Percentiles rank a stretch among this genome's conserved stretches.
phyloP scores from a whole-genome alignment of 2,797 vertebrate genomes.

The Pangasius krempfi region DNA sequence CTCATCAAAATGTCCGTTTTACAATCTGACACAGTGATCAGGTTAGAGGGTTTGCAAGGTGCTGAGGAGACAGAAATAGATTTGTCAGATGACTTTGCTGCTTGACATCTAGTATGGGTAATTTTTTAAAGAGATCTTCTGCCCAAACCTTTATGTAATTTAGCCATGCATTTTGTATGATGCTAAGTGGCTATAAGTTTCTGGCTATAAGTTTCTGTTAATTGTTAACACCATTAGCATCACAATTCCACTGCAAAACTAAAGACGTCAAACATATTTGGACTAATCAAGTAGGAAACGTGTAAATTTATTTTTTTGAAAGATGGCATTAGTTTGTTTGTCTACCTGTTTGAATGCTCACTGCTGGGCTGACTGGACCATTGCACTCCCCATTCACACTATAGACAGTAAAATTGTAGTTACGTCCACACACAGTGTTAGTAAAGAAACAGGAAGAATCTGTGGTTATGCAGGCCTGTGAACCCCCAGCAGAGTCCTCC shows the following conservation, averaged over 20 bases:
- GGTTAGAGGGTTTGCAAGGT: constrained; percentile 75
- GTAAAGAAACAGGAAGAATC: constrained; percentile 77
- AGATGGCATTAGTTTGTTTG: neutral
- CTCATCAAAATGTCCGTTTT: constrained; percentile 63
- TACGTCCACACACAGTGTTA: constrained; percentile 69
- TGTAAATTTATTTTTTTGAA: neutral
- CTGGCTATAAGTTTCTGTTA: neutral
- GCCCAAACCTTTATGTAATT: neutral
- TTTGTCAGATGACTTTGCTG: neutral
- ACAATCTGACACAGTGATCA: constrained; percentile 68
- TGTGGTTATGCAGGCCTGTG: constrained; percentile 69
- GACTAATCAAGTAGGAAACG: neutral
- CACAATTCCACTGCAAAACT: neutral
- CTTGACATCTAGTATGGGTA: neutral
- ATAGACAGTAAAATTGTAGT: constrained; percentile 72
- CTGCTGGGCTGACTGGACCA: constrained; percentile 63
- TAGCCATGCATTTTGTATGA: neutral
- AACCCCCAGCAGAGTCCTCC: constrained; percentile 65
- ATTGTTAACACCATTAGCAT: neutral
- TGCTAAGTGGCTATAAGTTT: neutral
- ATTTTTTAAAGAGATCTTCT: neutral
- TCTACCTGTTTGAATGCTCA: constrained; percentile 73
- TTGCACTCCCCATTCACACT: constrained; percentile 59
- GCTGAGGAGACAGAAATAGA: constrained; percentile 63
- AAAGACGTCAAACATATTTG: neutral